A percentile compares a stretch with the other conserved stretches of the same genome.
Evolutionary conservation across 2,888 invertebrate species (phyloP).

Genomic region (Iselma pallidipennis): DNA sequence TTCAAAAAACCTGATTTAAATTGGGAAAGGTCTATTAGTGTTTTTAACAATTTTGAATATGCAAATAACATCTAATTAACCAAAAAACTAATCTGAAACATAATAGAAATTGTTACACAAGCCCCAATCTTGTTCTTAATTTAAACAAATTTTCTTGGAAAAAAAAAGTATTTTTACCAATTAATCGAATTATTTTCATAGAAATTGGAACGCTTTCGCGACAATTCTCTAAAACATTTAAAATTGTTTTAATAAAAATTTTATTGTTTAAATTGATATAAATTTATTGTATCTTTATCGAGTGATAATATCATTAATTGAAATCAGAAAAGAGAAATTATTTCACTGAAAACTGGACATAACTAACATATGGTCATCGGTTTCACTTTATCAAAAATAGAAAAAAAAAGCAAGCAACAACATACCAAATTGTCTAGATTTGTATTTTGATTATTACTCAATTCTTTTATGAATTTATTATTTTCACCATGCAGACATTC

Average conservation of each 20-base stretch:
- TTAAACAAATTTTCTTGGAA: not conserved
- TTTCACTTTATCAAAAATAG: not conserved
- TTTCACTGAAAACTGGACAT: not conserved
- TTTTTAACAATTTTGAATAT: not conserved
- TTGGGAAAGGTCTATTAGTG: not conserved
- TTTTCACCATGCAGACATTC: constrained; percentile 16
- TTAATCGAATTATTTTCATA: not conserved
- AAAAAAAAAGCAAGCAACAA: not conserved
- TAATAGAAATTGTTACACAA: not conserved
- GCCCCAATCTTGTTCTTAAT: not conserved
- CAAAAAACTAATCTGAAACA: not conserved
- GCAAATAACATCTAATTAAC: not conserved
- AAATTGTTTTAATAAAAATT: too few relatives aligned
- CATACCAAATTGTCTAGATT: constrained; percentile 8
- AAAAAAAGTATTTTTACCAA: not conserved
- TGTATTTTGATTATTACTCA: constrained; percentile 1
- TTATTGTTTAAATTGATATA: too few relatives aligned
- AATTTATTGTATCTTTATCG: too few relatives aligned
- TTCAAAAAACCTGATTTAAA: not conserved
- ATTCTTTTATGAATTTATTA: not conserved
- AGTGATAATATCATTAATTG: not conserved
- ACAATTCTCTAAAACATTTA: not conserved
- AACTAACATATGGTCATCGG: not conserved
- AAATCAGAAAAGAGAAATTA: not conserved
- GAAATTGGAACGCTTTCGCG: constrained; percentile 4